These are phyloP conservation scores for Coptodon bakossiorum DNA, from an alignment of 2,113 vertebrate genomes.

Conservation along the genomic window DNA sequence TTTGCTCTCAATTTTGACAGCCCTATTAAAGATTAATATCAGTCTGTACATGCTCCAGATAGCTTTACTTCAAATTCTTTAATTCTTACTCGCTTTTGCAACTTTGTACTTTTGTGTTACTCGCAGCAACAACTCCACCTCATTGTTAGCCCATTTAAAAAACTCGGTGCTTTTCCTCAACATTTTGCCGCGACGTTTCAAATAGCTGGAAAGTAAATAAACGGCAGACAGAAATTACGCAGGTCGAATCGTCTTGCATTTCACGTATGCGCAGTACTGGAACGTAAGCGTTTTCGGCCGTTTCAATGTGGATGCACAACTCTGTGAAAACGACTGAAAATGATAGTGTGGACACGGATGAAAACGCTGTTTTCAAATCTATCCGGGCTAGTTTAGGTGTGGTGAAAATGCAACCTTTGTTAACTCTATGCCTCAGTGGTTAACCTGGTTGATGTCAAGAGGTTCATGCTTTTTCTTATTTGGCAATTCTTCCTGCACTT, in stretches of 20 bases:
- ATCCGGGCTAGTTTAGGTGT: background rate
- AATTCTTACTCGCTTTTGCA: background rate
- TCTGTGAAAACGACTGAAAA: background rate
- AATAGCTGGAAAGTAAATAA: background rate
- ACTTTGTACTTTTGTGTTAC: background rate
- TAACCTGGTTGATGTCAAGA: background rate
- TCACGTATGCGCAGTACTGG: background rate
- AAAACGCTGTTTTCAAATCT: background rate
- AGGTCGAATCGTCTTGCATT: background rate
- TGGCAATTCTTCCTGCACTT: background rate
- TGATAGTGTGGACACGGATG: accelerated
- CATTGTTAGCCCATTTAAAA: background rate
- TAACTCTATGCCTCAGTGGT: background rate
- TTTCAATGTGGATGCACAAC: background rate
- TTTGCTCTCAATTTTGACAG: background rate
- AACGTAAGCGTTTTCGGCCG: accelerated
- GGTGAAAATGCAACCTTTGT: background rate
- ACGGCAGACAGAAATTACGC: background rate
- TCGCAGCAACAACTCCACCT: background rate
- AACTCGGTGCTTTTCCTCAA: background rate
- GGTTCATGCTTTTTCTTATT: background rate
- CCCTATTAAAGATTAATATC: background rate
- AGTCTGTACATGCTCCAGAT: background rate
- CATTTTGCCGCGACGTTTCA: background rate
- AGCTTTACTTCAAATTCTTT: background rate